These are phyloP conservation scores for Drosophila punjabiensis DNA, from an alignment of 1,140 invertebrate species.

Conservation along the genomic window DNA sequence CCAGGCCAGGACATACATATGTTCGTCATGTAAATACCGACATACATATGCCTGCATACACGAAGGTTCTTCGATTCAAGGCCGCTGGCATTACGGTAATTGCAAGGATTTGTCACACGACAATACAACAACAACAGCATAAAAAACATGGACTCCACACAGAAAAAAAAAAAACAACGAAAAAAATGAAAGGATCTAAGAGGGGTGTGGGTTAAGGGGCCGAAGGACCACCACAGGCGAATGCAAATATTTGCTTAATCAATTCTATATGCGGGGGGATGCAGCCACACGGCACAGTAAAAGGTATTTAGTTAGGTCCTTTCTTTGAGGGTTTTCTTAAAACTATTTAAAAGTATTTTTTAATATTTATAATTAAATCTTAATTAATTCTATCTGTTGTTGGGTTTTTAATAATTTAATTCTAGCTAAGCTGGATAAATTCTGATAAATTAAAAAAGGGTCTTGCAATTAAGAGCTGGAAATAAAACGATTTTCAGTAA, in stretches of 20 bases:
- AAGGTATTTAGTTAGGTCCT: background rate
- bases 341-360: no score
- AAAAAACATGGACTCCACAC: conserved; percentile 7
- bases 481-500: no score
- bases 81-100: conserved; percentile 76
- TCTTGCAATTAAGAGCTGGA: no score
- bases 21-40: conserved; percentile 39
- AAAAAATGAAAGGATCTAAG: conserved; percentile 17
- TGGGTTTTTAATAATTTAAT: no score
- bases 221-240: conserved; percentile 46
- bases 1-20: conserved; percentile 23
- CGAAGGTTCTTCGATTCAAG: conserved; percentile 49
- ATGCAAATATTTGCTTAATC: conserved; percentile 79
- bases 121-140: conserved; percentile 24
- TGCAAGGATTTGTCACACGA: conserved; percentile 70
- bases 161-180: background rate
- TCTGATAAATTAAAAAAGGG: no score
- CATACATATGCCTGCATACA: conserved; percentile 23
- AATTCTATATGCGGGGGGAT: conserved; percentile 48
- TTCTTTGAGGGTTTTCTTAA: no score
- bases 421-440: no score
- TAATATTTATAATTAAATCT: no score
- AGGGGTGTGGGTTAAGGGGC: no score
- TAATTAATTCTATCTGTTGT: no score
- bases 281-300: conserved; percentile 16